Base-by-base conservation (phyloP, 92 coral and sea anemone genomes). In the Phenganax marumi region DNA sequence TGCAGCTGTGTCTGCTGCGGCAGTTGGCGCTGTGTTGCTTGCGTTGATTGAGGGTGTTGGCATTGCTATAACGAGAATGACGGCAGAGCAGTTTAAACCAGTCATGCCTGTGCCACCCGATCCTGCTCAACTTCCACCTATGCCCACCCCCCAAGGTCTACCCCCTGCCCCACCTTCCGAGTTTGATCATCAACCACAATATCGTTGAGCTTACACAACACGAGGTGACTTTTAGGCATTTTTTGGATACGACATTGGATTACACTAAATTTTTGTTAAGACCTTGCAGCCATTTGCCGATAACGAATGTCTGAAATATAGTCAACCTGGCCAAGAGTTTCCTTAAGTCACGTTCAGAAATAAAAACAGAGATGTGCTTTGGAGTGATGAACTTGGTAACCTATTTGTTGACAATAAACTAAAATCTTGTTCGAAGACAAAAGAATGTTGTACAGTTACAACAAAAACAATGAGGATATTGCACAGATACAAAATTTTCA, bases 81-180 rank as follows among this genome's bases (percentile, higher is more conserved):
- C 97, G 2, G 97, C 97, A 12, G 97, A 93, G 83, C 97, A 93
- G 80, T 93, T 93, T 79, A 93, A 93, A 90, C 97, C 97, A 93
- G 97, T 97, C 92, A 84, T 11, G 89, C 73, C 24, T 9, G 11
- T 90, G 47, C 98, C 98, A 0, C 98, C 98, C 62, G 98, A 94
- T 65, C 98, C 98, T 24, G 90, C 89, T 33, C 98, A 94, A 75
- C 82, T 94, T 8, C 97, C 97, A 0, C 98, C 98, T 10, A 92
- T 88, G 82, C 95, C 92, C 55, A 84, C 92, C 39, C 88, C 84
- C 52, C 92, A 92, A 52, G 88, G 97, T 1, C 89, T 92, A 39
- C 95, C 92, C 57, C 84, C 93, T 60, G 72, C 91, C 62, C 87
- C 91, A 85, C 81, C 90, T 19, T 88, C 98, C 10, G 98, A 93